Conservation (phyloP, 2,888 invertebrate species). For the Leucozona laternaria region DNA sequence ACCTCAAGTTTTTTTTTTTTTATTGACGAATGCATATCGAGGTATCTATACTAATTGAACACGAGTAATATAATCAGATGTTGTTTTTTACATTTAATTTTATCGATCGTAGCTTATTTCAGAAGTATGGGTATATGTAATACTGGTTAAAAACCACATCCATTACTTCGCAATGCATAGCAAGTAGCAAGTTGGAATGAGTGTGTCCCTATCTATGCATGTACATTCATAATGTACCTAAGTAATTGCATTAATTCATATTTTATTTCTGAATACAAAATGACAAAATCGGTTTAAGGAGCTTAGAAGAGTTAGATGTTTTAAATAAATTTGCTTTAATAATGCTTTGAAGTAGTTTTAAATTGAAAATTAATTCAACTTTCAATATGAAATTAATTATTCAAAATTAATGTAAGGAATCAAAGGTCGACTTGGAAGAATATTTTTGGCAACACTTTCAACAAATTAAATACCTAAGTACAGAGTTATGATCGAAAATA, state of each 20-base stretch:
- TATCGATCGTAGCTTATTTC: neutral
- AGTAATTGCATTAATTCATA: neutral
- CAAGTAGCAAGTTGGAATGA: neutral
- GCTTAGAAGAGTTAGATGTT: no score
- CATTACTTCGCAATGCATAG: neutral
- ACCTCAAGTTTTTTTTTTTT: neutral
- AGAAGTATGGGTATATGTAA: neutral
- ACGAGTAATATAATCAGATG: neutral
- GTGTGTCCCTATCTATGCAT: neutral
- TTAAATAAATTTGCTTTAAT: no score
- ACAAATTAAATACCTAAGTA: no score
- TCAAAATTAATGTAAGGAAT: no score
- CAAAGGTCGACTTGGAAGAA: no score
- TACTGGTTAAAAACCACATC: neutral
- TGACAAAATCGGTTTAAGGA: neutral
- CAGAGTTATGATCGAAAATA: no score
- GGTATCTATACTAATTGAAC: neutral
- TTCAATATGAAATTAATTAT: no score
- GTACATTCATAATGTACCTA: no score
- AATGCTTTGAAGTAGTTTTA: no score
- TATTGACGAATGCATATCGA: neutral
- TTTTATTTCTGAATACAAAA: neutral
- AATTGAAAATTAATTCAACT: no score
- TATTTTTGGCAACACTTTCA: no score
- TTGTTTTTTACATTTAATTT: neutral